Evolutionary conservation across 2,797 vertebrate genomes (phyloP).

Genomic region (Myoxocephalus aenaeus): DNA sequence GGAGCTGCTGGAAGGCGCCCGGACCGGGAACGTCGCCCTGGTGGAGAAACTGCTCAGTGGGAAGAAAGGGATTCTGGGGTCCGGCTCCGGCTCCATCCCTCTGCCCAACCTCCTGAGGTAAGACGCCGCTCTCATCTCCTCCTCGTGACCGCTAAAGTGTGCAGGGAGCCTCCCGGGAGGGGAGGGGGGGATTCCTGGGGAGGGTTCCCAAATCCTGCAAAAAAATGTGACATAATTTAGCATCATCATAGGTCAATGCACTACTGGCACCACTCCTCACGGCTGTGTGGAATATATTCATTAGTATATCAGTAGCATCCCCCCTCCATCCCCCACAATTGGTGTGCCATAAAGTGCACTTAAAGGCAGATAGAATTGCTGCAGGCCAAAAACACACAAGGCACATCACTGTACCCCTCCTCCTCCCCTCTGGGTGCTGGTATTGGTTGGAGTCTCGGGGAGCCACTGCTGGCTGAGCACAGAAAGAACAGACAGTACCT

Average conservation of each 20-base stretch:
- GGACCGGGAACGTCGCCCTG: constrained; percentile 95
- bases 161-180: neutral
- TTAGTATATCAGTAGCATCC: neutral
- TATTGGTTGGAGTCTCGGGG: neutral
- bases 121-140: constrained; percentile 58
- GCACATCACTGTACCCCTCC: neutral
- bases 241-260: constrained; percentile 36
- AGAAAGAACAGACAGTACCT: constrained; percentile 46
- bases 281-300: neutral
- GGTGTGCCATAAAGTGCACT: neutral
- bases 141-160: constrained; percentile 22
- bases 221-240: constrained; percentile 30
- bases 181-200: constrained; percentile 40
- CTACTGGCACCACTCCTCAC: neutral
- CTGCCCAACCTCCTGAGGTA: constrained; percentile 96
- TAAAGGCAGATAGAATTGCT: constrained; percentile 3
- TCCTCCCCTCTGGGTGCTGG: constrained; percentile 5
- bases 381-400: constrained; percentile 16
- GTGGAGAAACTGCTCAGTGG: constrained; percentile 98
- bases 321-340: too few species aligned
- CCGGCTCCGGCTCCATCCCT: constrained; percentile 93
- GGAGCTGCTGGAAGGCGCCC: constrained; percentile 96
- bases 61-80: constrained; percentile 94
- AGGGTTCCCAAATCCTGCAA: constrained; percentile 49
- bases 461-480: constrained; percentile 9